Evolutionary conservation across 2,113 vertebrate species (phyloP).

Genomic region (Pteronura brasiliensis): DNA sequence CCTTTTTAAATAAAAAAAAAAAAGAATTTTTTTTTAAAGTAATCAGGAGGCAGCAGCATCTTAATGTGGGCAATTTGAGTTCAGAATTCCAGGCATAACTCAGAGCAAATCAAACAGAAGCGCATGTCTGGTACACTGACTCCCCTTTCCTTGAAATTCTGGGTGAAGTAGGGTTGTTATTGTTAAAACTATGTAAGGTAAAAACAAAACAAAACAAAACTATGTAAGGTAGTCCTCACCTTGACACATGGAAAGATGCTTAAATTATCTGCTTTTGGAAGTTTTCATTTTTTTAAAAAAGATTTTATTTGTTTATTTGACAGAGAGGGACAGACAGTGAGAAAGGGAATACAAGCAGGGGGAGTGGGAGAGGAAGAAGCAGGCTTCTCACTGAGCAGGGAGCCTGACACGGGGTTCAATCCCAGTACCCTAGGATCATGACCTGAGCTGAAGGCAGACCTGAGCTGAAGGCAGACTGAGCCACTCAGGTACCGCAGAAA

Average conservation of each 20-base stretch:
- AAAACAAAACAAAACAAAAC: too few species aligned
- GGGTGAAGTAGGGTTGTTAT: neutral
- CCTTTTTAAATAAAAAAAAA: neutral
- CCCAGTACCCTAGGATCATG: too few species aligned
- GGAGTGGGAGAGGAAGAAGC: too few species aligned
- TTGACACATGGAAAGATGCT: neutral
- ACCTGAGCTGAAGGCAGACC: too few species aligned
- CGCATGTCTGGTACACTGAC: neutral
- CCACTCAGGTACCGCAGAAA: too few species aligned
- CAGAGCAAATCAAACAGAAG: neutral
- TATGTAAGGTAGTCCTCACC: neutral
- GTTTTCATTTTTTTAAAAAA: too few species aligned
- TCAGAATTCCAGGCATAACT: neutral
- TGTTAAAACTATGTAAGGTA: neutral
- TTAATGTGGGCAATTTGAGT: neutral
- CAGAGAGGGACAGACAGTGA: too few species aligned
- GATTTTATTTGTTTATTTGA: too few species aligned
- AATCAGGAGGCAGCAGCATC: neutral
- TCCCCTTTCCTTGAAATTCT: neutral
- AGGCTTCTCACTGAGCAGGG: too few species aligned
- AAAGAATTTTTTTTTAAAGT: neutral
- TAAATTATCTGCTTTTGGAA: neutral
- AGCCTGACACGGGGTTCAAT: too few species aligned
- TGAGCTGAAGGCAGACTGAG: too few species aligned
- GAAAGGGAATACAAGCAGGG: too few species aligned